Evolutionary conservation across 2,888 invertebrate species (phyloP).

Genomic region (Macrophya annulata): DNA sequence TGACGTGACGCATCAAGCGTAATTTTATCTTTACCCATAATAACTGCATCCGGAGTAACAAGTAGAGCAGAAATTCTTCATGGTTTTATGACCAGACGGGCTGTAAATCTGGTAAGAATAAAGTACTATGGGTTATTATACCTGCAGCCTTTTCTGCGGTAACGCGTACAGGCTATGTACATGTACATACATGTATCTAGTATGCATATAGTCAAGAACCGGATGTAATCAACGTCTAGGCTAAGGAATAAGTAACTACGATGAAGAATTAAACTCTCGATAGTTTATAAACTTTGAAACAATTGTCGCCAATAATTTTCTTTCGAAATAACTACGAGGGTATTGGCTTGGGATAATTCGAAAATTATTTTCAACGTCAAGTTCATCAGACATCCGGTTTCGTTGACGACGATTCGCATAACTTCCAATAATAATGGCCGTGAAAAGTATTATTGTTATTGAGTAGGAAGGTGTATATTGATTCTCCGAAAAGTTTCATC

Average conservation of each 20-base stretch:
- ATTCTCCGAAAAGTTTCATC: slow-evolving; percentile 31
- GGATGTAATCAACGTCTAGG: not conserved
- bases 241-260: not conserved
- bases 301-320: not conserved
- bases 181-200: not conserved
- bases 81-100: slow-evolving; percentile 27
- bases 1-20: slow-evolving; percentile 28
- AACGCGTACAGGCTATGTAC: not conserved
- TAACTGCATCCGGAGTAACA: slow-evolving; percentile 45
- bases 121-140: not conserved
- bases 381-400: slow-evolving; percentile 41
- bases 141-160: too few species aligned
- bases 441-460: not conserved
- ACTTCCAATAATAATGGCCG: not conserved
- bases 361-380: slow-evolving; percentile 35
- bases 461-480: not conserved
- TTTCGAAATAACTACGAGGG: not conserved
- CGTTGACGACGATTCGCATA: not conserved
- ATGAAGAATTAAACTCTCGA: not conserved
- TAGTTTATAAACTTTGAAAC: not conserved
- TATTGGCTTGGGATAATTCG: not conserved
- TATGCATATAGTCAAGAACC: slow-evolving; percentile 8
- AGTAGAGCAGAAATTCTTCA: slow-evolving; percentile 52
- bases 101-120: slow-evolving; percentile 39
- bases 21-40: slow-evolving; percentile 40